Percentiles rank a stretch among this genome's conserved stretches.
phyloP scores from a whole-genome alignment of 2,888 invertebrate species.

The Hipparchia semele region DNA sequence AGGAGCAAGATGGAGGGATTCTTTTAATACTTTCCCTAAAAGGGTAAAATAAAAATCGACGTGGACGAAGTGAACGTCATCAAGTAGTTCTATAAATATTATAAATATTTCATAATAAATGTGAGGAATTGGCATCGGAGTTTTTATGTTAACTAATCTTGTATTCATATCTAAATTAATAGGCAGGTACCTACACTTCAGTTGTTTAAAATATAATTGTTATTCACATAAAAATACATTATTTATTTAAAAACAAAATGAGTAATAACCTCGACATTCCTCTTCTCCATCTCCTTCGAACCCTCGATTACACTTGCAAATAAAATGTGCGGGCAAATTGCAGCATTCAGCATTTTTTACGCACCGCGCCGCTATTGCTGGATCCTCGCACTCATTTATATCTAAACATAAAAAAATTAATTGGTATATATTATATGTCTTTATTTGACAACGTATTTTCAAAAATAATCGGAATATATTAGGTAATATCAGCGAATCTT shows the following conservation, averaged over 20 bases:
- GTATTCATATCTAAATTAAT: too few species aligned
- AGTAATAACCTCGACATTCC: constrained; percentile 87
- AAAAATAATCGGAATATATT: background rate
- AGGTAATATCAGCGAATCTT: background rate
- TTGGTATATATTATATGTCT: background rate
- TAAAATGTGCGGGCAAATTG: constrained; percentile 96
- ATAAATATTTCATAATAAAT: too few species aligned
- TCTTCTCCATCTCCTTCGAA: constrained; percentile 96
- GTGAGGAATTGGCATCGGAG: background rate
- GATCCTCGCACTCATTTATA: constrained; percentile 97
- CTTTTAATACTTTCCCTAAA: too few species aligned
- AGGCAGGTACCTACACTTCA: too few species aligned
- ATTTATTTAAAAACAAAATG: background rate
- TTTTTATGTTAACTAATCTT: too few species aligned
- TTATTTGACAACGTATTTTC: background rate
- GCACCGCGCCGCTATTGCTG: constrained; percentile 91
- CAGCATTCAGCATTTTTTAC: constrained; percentile 97
- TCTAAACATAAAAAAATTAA: constrained; percentile 46
- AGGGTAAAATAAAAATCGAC: too few species aligned
- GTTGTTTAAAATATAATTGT: too few species aligned
- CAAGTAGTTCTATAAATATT: too few species aligned
- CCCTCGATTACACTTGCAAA: constrained; percentile 96
- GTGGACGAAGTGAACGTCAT: too few species aligned
- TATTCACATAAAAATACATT: too few species aligned
- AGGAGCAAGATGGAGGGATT: too few species aligned